Percentiles rank a stretch among this genome's conserved stretches.
Conservation (phyloP, 2,113 vertebrate genomes). For the Syrrhaptes paradoxus region DNA sequence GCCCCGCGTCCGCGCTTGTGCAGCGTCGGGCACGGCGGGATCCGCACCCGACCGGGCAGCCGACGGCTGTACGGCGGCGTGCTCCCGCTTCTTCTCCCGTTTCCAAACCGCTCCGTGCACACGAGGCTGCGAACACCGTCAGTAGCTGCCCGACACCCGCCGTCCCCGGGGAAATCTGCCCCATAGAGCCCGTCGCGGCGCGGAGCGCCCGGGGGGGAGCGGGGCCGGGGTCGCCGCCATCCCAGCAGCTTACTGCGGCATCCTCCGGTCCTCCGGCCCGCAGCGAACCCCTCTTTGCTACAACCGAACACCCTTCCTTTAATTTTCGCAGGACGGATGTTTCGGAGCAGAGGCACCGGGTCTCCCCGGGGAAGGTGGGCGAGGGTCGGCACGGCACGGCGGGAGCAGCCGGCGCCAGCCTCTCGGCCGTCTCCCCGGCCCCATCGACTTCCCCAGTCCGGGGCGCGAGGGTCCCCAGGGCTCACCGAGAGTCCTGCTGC, state of each 20-base stretch:
- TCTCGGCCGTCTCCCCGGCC: neutral
- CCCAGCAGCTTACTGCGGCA: neutral
- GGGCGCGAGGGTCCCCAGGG: neutral
- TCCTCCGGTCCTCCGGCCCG: neutral
- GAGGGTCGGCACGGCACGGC: neutral
- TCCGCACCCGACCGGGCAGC: neutral
- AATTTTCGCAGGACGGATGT: neutral
- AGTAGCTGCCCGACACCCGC: neutral
- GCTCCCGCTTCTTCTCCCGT: fast-evolving
- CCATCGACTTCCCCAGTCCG: neutral
- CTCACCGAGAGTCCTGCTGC: slow-evolving; percentile 73
- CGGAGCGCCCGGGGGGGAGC: neutral
- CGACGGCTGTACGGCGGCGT: neutral
- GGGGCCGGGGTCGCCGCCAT: neutral
- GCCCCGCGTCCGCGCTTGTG: neutral
- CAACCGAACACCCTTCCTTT: neutral
- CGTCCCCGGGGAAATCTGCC: neutral
- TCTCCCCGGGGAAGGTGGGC: neutral
- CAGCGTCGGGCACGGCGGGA: neutral
- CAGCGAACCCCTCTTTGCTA: neutral
- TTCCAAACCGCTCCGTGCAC: neutral
- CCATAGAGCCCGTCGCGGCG: neutral
- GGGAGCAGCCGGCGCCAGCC: neutral
- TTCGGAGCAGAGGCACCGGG: neutral
- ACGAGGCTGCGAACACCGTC: neutral